A percentile compares a stretch with the other conserved stretches of the same genome.
phyloP scores from a whole-genome alignment of 2,888 invertebrate species.

The Sialis lutaria region DNA sequence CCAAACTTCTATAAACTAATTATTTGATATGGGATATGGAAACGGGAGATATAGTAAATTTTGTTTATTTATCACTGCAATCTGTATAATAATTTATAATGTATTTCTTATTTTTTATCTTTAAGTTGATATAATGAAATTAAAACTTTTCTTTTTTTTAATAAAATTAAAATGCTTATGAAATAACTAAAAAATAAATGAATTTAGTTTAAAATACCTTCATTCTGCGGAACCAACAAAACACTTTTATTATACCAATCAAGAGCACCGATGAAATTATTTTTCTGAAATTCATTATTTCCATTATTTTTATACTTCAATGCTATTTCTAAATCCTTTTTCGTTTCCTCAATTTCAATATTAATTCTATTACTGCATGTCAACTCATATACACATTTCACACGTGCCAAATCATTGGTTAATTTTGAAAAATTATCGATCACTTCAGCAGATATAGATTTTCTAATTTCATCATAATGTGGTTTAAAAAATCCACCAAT shows the following conservation, averaged over 20 bases:
- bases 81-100: too few species aligned
- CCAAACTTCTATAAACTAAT: too few species aligned
- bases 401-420: slow-evolving; percentile 44
- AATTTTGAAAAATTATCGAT: slow-evolving; percentile 44
- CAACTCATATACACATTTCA: slow-evolving; percentile 37
- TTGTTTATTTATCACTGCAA: too few species aligned
- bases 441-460: slow-evolving; percentile 26
- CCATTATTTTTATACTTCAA: slow-evolving; percentile 50
- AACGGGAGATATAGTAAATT: too few species aligned
- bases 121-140: too few species aligned
- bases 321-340: slow-evolving; percentile 40
- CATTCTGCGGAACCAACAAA: slow-evolving; percentile 43
- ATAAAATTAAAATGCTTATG: too few species aligned
- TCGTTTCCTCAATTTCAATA: slow-evolving; percentile 24
- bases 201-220: slow-evolving; percentile 33
- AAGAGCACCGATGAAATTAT: slow-evolving; percentile 50
- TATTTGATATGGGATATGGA: too few species aligned
- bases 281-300: slow-evolving; percentile 52
- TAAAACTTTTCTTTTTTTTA: too few species aligned
- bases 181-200: not conserved
- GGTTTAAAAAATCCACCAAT: not conserved
- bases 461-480: slow-evolving; percentile 1
- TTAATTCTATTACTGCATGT: slow-evolving; percentile 19
- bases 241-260: slow-evolving; percentile 52
- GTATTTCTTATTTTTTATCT: too few species aligned